Base-by-base conservation (phyloP, 1,140 invertebrate species). In the Zaprionus davidi region DNA sequence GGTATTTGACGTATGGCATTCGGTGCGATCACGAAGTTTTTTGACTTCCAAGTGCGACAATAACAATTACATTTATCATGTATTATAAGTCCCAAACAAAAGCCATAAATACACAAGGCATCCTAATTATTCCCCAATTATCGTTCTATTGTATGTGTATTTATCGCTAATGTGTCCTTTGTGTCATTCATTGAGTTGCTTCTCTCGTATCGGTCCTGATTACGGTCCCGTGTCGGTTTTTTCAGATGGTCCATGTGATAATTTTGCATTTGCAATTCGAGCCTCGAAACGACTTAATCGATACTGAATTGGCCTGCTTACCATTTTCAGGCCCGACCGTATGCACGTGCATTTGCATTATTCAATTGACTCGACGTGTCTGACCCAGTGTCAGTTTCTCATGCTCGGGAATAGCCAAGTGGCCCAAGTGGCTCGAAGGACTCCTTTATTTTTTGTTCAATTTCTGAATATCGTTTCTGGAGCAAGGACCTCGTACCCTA, bases 31-130 rank as follows among this genome's bases (percentile, higher is more conserved):
- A 17, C 20, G 6, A 5, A 6, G 20, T 24, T 31, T 31, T 15
- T 36, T 51, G 49, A 28, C 34, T 24, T 65, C 36, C 15, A 68
- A 64, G 41, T 68, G 74, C 69, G 68, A 70, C 46, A 72, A 75
- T 74, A 65, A 79, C 82, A 86, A 88, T 86, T 80, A 86, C 58
- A 83, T 77, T 87, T 69, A 66, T 70, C 68, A 69, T 64, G 65
- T 67, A 34, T 9, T 11, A 9, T 67, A 28, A 69, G 34, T 41
- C 62, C 51, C 74, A 64, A 62, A 44, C 20, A 74, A 59, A 60
- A 22, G 31, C 49, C 34, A 63, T 15, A 28, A 44, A 70, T 55
- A 44, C 38, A 81, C 36, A 15, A 17, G 38, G 36, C 62, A 59
- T 64, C 53, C 53, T 49, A 73, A 78, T 71, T 76, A 66, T 78